Evolutionary conservation across 53 echinoderm and acorn worm genomes (phyloP), one percentile per base, ranked within the genome.

Genomic region (Echinometra lucunter): DNA sequence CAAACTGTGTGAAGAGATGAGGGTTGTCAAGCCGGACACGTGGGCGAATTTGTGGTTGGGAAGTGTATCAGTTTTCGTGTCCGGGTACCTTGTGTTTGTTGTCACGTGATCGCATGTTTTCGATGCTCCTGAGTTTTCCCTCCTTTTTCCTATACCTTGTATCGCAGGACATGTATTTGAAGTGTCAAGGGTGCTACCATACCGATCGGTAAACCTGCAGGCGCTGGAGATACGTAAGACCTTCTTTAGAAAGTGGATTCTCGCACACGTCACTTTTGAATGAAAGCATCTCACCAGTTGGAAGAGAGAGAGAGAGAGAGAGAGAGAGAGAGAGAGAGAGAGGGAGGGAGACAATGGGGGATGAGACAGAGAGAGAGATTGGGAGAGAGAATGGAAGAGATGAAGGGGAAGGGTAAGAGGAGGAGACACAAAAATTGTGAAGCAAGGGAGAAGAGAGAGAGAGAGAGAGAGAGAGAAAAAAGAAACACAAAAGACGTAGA

Each of bases 1-100:
- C 89, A 89, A 89, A 89, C 89, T 53, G 28, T 88, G 89, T 60
- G 60, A 38, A 37, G 40, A 60, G 89, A 58, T 89, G 45, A 58
- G 47, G 28, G 37, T 89, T 89, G 89, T 89, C 89, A 60, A 35
- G 37, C 60, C 23, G 89, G 89, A 60, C 38, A 89, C 89, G 89
- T 58, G 89, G 89, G 89, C 40, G 89, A 60, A 23, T 47, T n/a
- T 58, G 45, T 89, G 40, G 89, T 30, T 85, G 45, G 85, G 40
- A 28, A 85, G 85, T 85, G 85, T 85, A 47, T 45, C 85, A 85
- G 49, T 85, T 85, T 85, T 85, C 47, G 47, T 49, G 45, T 47
- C 85, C 49, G 47, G 49, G 25, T 85, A 49, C 85, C 49, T 49
- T 15, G 1, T 85, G 45, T 85, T 49, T 85, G 85, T 15, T 85